Percentiles rank a stretch among this genome's conserved stretches.
phyloP scores from a whole-genome alignment of 2,888 invertebrate genomes.

The Synanthedon myopaeformis region DNA sequence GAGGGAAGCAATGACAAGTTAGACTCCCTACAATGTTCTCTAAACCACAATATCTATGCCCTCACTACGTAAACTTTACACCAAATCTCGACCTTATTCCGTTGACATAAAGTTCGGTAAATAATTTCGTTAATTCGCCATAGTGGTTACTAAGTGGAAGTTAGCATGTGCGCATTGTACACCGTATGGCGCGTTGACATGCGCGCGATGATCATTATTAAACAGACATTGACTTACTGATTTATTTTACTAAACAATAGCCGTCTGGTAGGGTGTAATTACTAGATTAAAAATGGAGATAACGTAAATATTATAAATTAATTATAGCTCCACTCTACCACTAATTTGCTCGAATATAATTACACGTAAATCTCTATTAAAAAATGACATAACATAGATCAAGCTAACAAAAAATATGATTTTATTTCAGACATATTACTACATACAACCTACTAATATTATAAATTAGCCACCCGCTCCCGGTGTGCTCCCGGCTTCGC shows the following conservation, averaged over 20 bases:
- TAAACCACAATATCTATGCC: conserved; percentile 9
- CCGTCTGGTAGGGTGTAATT: background rate
- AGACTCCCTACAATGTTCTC: conserved; percentile 51
- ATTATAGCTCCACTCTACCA: background rate
- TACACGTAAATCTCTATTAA: no score
- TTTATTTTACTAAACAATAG: conserved; percentile 14
- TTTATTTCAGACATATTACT: no score
- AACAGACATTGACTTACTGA: conserved; percentile 48
- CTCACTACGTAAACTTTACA: conserved; percentile 3
- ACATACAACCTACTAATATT: no score
- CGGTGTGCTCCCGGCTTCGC: no score
- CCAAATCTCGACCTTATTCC: conserved; percentile 16
- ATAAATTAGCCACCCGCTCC: no score
- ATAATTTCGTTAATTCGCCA: conserved; percentile 1
- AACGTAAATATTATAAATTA: background rate
- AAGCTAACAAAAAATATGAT: no score
- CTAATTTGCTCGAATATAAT: background rate
- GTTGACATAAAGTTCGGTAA: conserved; percentile 4
- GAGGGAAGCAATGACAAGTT: conserved; percentile 66
- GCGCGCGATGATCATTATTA: conserved; percentile 41
- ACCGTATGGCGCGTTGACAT: conserved; percentile 61
- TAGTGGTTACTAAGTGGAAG: conserved; percentile 26
- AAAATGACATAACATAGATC: no score
- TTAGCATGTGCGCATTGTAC: conserved; percentile 57
- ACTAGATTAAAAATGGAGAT: background rate